Evolutionary conservation across 1,140 invertebrate species (phyloP).

Genomic region (Temnothorax curvispinosus): DNA sequence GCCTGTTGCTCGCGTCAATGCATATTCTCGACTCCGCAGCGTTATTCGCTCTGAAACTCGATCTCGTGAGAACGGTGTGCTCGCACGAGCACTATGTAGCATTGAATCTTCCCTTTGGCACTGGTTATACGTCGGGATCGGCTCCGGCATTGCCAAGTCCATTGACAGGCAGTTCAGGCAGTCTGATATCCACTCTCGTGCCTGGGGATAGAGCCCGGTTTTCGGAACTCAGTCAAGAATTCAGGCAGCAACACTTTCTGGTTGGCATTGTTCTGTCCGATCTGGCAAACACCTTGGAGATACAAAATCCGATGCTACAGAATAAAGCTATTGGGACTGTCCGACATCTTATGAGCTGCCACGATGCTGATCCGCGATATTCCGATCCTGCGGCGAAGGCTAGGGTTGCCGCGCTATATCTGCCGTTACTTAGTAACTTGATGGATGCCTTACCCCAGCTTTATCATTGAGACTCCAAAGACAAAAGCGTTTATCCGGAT

Average conservation of each 20-base stretch:
- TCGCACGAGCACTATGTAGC: constrained; percentile 93
- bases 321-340: constrained; percentile 93
- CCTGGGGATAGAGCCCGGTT: too few species aligned
- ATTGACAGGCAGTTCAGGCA: too few species aligned
- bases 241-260: constrained; percentile 96
- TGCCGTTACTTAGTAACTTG: constrained; percentile 95
- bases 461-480: constrained; percentile 88
- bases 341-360: constrained; percentile 92
- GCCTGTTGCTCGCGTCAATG: constrained; percentile 92
- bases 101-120: too few species aligned
- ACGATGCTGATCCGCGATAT: constrained; percentile 96
- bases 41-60: constrained; percentile 89
- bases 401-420: constrained; percentile 95
- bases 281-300: constrained; percentile 93
- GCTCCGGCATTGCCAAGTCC: too few species aligned
- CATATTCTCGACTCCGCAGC: constrained; percentile 90
- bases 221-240: constrained; percentile 86
- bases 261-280: constrained; percentile 95
- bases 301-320: constrained; percentile 92
- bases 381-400: constrained; percentile 90
- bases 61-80: constrained; percentile 96
- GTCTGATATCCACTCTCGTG: too few species aligned
- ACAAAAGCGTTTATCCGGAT: constrained; percentile 85
- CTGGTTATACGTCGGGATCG: too few species aligned
- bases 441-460: constrained; percentile 94